Conservation (phyloP, 2,888 invertebrate genomes). For the Crematogaster levior region DNA sequence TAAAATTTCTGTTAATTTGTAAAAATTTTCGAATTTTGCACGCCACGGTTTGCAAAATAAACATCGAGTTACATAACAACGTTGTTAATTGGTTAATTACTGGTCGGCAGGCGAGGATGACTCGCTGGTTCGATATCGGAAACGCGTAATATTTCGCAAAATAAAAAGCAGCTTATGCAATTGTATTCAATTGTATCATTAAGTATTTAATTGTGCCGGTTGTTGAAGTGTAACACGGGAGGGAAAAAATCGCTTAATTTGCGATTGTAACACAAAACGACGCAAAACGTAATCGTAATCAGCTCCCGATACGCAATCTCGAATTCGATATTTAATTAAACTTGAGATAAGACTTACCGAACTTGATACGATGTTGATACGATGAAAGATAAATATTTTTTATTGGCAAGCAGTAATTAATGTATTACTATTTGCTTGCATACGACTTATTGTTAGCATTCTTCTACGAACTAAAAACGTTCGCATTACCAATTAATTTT, state of each 20-base stretch:
- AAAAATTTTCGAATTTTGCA: background rate
- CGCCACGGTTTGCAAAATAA: background rate
- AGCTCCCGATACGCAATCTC: slow-evolving; percentile 12
- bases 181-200: slow-evolving; percentile 42
- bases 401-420: slow-evolving; percentile 53
- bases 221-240: slow-evolving; percentile 3
- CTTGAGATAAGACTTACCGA: slow-evolving; percentile 50
- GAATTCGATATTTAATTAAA: slow-evolving; percentile 68
- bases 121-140: slow-evolving; percentile 10
- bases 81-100: slow-evolving; percentile 37
- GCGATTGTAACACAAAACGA: slow-evolving; percentile 31
- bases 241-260: slow-evolving; percentile 61
- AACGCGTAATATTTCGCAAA: slow-evolving; percentile 20
- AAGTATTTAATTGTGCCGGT: slow-evolving; percentile 42
- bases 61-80: slow-evolving; percentile 9
- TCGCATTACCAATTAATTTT: background rate
- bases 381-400: slow-evolving; percentile 23
- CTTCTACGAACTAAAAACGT: background rate
- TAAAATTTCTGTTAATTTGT: background rate
- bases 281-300: background rate
- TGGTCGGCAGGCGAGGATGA: background rate
- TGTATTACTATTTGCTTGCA: slow-evolving; percentile 33
- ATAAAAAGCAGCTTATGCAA: slow-evolving; percentile 42
- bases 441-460: slow-evolving; percentile 13
- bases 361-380: slow-evolving; percentile 22